Conservation (phyloP, 2,113 vertebrate genomes). For the Onychorhynchus coronatus region DNA sequence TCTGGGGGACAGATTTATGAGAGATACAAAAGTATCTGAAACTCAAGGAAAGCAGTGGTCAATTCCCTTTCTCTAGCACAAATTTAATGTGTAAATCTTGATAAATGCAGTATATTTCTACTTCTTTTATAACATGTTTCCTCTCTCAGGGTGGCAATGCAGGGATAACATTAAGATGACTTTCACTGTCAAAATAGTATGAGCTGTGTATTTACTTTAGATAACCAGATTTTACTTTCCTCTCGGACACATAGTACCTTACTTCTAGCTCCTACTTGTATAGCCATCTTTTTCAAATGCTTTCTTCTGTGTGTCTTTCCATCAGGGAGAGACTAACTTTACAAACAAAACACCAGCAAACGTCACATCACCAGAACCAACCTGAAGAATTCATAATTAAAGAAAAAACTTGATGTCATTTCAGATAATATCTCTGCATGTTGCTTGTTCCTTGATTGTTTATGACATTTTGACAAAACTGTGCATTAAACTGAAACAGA, state of each 20-base stretch:
- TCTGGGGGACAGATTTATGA: neutral
- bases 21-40: neutral
- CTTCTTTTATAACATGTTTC: neutral
- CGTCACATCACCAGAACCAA: neutral
- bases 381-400: neutral
- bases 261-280: neutral
- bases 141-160: neutral
- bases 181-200: neutral
- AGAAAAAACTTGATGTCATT: neutral
- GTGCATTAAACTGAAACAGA: neutral
- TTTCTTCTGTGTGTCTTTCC: neutral
- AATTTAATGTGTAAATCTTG: neutral
- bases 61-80: neutral
- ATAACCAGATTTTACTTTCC: neutral
- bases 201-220: neutral
- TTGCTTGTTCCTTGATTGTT: neutral
- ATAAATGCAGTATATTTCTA: neutral
- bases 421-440: neutral
- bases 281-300: neutral
- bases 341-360: neutral
- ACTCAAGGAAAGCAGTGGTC: neutral
- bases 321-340: neutral
- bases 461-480: neutral
- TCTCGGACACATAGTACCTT: accelerated
- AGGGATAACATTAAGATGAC: neutral